Evolutionary conservation across 2,888 invertebrate genomes (phyloP), one percentile per base, ranked within the genome.

Genomic region (Frankliniella fusca): DNA sequence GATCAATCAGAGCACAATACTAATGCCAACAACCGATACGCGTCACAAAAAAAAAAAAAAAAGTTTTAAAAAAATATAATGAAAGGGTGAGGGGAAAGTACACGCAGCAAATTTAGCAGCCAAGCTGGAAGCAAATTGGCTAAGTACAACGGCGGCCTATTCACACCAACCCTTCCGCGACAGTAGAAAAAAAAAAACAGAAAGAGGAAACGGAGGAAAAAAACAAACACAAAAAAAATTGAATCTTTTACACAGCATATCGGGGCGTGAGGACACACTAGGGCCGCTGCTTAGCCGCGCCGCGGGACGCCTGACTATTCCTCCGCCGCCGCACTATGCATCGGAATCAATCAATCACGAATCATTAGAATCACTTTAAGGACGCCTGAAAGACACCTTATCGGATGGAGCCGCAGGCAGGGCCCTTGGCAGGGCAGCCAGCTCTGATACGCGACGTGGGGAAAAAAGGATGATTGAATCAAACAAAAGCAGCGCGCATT

Each of bases 291-390:
- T 54, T 18, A 54, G 54, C 12, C 54, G 54, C 54, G 54, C 15
- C 54, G 15, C 54, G 15, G 54, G 54, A 12, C 18, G 54, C 54
- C 54, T 54, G 2, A n/a, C n/a, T n/a, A n/a, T n/a, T n/a, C n/a
- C n/a, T n/a, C n/a, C n/a, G n/a, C n/a, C n/a, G 15, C 54, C 54
- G 54, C 15, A 54, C 70, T 10, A 8, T 12, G 70, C 23, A 76
- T 27, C 70, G 23, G 10, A 76, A 76, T 76, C 27, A 76, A 76
- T 76, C 70, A 76, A 76, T 76, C 70, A 76, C 70, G 27, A 76
- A 76, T 76, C 70, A 76, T 76, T 27, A 76, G 12, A 76, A 76
- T 23, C 70, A 76, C 70, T 27, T 76, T 76, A 76, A 9, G 70
- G 20, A 20, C 54, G 38, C 38, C 38, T 5, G 38, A 38, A 5